A percentile compares a stretch with the other conserved stretches of the same genome.
These are phyloP conservation scores for Cylloceria caligata DNA, from an alignment of 2,888 invertebrate genomes.

Conservation along the genomic window DNA sequence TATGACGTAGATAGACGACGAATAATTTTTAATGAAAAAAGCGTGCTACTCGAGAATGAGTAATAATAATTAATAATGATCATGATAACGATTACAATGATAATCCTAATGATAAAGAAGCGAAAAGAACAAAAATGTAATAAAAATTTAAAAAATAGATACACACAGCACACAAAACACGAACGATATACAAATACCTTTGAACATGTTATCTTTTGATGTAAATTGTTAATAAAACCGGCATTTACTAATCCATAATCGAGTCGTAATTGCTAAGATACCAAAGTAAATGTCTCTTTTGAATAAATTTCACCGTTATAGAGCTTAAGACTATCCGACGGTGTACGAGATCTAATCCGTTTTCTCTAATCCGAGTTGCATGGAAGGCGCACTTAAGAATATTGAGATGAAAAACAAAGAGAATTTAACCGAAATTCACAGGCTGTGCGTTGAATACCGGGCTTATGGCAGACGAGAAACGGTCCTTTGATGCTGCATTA, in stretches of 20 bases:
- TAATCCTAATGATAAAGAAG: conserved; percentile 50
- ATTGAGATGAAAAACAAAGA: conserved; percentile 6
- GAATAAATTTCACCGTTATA: background rate
- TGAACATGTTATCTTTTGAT: conserved; percentile 82
- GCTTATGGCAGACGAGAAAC: background rate
- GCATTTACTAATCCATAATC: conserved; percentile 69
- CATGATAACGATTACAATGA: conserved; percentile 61
- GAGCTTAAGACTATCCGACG: background rate
- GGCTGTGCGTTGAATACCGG: background rate
- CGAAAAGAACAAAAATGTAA: conserved; percentile 29
- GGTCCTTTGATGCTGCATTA: background rate
- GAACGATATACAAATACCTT: conserved; percentile 78
- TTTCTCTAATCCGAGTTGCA: background rate
- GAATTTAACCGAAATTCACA: background rate
- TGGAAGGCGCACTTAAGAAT: background rate
- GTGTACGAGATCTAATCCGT: background rate
- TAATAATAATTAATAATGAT: conserved; percentile 60
- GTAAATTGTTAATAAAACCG: conserved; percentile 80
- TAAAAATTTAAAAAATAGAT: conserved; percentile 29
- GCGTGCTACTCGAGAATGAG: conserved; percentile 61
- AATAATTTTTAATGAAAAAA: conserved; percentile 79
- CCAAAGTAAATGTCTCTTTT: no score
- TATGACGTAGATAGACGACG: conserved; percentile 83
- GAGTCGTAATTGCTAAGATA: background rate
- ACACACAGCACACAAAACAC: conserved; percentile 63